These are phyloP conservation scores for Meles meles DNA, from an alignment of 2,113 vertebrate genomes.

Conservation along the genomic window DNA sequence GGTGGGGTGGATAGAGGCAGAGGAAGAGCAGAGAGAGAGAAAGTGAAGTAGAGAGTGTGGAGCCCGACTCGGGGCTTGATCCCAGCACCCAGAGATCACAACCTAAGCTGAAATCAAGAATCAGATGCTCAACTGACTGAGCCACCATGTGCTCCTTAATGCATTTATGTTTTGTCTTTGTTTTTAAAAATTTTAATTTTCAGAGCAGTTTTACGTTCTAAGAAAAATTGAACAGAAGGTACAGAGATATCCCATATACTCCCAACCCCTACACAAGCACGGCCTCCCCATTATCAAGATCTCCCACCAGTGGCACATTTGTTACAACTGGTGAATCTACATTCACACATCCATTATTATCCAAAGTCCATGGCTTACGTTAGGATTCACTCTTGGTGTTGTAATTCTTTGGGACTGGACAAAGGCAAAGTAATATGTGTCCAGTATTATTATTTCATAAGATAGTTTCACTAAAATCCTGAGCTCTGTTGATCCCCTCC, in stretches of 20 bases:
- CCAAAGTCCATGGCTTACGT: not conserved
- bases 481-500: not conserved
- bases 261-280: rapidly evolving
- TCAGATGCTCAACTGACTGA: not conserved
- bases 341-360: too few species aligned
- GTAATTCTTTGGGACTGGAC: not conserved
- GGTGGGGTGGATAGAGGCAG: not conserved
- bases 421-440: not conserved
- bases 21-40: not conserved
- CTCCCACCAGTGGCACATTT: not conserved
- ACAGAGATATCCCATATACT: not conserved
- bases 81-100: not conserved
- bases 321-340: not conserved
- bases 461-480: not conserved
- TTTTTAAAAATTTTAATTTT: not conserved
- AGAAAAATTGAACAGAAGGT: not conserved
- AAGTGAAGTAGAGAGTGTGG: not conserved
- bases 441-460: not conserved
- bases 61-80: not conserved
- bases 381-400: not conserved
- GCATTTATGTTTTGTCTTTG: not conserved
- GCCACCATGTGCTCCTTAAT: not conserved
- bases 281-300: not conserved
- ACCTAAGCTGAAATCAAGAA: not conserved
- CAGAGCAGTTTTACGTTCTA: not conserved